Evolutionary conservation across 2,113 vertebrate genomes (phyloP), one percentile per base, ranked within the genome.

Genomic region (Dascyllus trimaculatus): DNA sequence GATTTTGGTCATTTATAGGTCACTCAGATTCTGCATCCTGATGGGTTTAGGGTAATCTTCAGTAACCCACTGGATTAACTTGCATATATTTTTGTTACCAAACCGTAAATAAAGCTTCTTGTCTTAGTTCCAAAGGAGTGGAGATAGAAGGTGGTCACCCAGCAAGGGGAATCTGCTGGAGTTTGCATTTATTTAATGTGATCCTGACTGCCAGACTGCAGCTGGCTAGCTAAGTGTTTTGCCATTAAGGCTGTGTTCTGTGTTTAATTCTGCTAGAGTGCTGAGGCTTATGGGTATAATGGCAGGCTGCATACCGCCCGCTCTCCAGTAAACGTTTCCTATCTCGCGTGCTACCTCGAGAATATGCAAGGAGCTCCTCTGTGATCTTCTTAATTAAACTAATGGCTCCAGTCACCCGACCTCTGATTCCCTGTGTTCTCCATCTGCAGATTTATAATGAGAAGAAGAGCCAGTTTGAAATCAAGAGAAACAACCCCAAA

Each of bases 401-500:
- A 82, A 87, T 78, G 71, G 62, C 67, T 61, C 4, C 40, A 18
- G 25, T 83, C 68, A 85, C 65, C 46, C 81, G 60, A 82, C 60
- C 74, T 78, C 38, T 84, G 68, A 71, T 81, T 73, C 35, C 18
- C n/a, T 32, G 3, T 74, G 72, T 76, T 88, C 21, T 87, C 91
- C 89, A 49, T 77, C 75, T 89, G 85, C 94, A 99, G 98, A 98
- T 99, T 92, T 99, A 99, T 83, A 96, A 92, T 74, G 97, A 99
- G 80, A 99, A 99, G 84, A 96, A 93, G 90, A 98, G 97, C 91
- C 95, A 97, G 81, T 99, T 99, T 87, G 96, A 99, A 82, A 95
- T 99, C 53, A 97, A 97, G 91, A 96, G 96, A 82, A 99, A 99
- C 3, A 95, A 96, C 63, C 97, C 98, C 58, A 97, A 95, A 88